Conservation (phyloP, 2,797 vertebrate species). For the Coreius guichenoti region DNA sequence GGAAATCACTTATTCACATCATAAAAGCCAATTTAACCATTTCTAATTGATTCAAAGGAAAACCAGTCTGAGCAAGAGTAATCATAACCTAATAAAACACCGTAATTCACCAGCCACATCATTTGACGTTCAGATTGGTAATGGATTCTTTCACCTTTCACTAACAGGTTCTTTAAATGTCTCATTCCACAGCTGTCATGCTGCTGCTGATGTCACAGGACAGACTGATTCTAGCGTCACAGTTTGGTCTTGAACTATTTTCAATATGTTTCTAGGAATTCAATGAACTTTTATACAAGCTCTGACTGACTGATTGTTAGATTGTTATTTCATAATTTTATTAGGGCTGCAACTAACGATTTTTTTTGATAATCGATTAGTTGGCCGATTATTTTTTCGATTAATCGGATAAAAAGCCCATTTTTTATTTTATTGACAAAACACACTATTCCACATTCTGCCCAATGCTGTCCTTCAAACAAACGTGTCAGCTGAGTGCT, state of each 20-base stretch:
- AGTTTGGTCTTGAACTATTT: conserved; percentile 15
- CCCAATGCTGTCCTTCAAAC: too few species aligned
- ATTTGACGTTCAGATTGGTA: conserved; percentile 64
- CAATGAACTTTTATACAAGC: conserved; percentile 11
- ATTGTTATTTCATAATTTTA: background rate
- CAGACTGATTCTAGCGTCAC: conserved; percentile 27
- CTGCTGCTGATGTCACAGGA: conserved; percentile 49
- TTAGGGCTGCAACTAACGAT: too few species aligned
- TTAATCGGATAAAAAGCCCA: too few species aligned
- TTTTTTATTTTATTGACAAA: too few species aligned
- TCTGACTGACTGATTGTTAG: background rate
- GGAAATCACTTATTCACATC: conserved; percentile 48
- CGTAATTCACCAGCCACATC: conserved; percentile 65
- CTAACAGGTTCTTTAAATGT: conserved; percentile 44
- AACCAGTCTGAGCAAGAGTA: conserved; percentile 63
- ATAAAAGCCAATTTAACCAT: conserved; percentile 48
- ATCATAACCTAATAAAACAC: conserved; percentile 64
- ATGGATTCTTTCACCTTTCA: conserved; percentile 57
- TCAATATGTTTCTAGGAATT: conserved; percentile 32
- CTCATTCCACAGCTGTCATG: conserved; percentile 56
- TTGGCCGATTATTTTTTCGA: too few species aligned
- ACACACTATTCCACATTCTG: too few species aligned
- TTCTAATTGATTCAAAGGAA: conserved; percentile 43
- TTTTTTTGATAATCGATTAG: too few species aligned
- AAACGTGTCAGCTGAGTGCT: too few species aligned